Evolutionary conservation across 1,140 invertebrate genomes (phyloP).

Genomic region (Pseudobourletiella spinata): DNA sequence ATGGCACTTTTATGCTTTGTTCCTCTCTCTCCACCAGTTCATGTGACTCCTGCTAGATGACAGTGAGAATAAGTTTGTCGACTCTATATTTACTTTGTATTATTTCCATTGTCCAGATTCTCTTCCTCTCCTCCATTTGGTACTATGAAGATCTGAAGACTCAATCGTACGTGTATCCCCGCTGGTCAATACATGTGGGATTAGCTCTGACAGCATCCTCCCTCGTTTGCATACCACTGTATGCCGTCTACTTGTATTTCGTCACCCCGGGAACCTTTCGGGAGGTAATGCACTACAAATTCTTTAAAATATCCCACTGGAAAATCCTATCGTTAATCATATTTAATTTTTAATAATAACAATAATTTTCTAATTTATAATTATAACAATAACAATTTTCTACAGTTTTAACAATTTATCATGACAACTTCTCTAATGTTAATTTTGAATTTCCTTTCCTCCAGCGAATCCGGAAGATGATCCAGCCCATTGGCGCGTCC

Average conservation of each 20-base stretch:
- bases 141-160: slow-evolving; percentile 55
- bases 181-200: slow-evolving; percentile 58
- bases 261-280: slow-evolving; percentile 47
- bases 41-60: too few species aligned
- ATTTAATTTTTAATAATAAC: not conserved
- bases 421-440: not conserved
- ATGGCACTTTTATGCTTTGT: too few species aligned
- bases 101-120: too few species aligned
- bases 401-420: not conserved
- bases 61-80: too few species aligned
- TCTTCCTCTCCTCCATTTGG: slow-evolving; percentile 58
- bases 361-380: not conserved
- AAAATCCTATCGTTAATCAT: not conserved
- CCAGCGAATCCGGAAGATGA: slow-evolving; percentile 29
- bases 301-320: not conserved
- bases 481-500: slow-evolving; percentile 19
- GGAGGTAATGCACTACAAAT: slow-evolving; percentile 41
- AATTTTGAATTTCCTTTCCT: not conserved
- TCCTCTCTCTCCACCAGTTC: too few species aligned
- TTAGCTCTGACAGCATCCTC: slow-evolving; percentile 63
- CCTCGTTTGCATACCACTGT: slow-evolving; percentile 58
- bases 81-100: too few species aligned
- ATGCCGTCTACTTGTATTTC: slow-evolving; percentile 51
- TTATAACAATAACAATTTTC: not conserved
- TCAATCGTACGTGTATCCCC: slow-evolving; percentile 56